phyloP scores from a whole-genome alignment of 2,888 invertebrate species.

The Andrena camellia region DNA sequence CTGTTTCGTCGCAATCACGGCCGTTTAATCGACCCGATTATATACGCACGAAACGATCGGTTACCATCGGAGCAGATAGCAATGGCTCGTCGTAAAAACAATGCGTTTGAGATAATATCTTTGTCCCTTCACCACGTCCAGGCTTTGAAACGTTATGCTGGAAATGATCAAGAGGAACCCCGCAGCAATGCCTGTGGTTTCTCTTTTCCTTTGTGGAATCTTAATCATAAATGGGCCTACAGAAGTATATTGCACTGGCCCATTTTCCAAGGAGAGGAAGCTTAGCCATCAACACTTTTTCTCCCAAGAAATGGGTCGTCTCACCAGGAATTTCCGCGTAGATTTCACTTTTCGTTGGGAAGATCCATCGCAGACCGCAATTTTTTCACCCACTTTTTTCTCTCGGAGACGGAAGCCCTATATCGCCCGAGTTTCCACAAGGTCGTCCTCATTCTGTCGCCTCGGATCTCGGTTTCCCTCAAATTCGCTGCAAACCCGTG shows the following conservation, averaged over 20 bases:
- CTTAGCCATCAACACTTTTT: neutral
- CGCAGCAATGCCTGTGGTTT: neutral
- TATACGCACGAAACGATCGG: constrained; percentile 47
- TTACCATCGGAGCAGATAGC: constrained; percentile 30
- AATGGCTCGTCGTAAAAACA: constrained; percentile 22
- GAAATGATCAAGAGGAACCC: neutral
- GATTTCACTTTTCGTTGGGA: constrained; percentile 69
- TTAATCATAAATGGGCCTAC: neutral
- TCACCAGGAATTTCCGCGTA: neutral
- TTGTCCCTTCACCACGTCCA: neutral
- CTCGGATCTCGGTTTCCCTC: constrained; percentile 31
- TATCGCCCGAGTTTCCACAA: constrained; percentile 67
- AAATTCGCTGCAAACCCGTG: constrained; percentile 38
- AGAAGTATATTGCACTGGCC: neutral
- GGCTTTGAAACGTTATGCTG: neutral
- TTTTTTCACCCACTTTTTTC: constrained; percentile 51
- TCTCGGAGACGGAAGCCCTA: constrained; percentile 58
- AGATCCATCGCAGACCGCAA: constrained; percentile 24
- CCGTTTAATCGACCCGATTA: constrained; percentile 56
- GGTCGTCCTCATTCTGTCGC: constrained; percentile 44
- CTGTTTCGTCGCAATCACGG: constrained; percentile 53
- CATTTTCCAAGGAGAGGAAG: neutral
- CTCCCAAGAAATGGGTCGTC: constrained; percentile 16
- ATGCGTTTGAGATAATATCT: constrained; percentile 14
- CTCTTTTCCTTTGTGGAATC: neutral